These are phyloP conservation scores for Tympanuchus pallidicinctus DNA, from an alignment of 2,113 vertebrate species.

Conservation along the genomic window DNA sequence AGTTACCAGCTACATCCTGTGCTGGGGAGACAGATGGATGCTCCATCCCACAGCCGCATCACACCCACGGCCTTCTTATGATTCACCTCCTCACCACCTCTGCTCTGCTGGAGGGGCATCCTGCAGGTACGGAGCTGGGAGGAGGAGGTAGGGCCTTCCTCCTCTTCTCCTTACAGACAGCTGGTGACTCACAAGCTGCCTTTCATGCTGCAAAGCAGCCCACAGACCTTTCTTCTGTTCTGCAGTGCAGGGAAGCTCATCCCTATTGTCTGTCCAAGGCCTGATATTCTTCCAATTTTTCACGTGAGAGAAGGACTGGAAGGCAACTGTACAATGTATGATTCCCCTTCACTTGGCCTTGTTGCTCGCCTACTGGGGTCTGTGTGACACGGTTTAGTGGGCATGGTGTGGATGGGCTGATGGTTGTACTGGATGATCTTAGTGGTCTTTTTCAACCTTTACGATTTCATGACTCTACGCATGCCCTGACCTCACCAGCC, in stretches of 20 bases:
- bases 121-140: background rate
- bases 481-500: background rate
- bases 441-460: too few species aligned
- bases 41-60: constrained; percentile 37
- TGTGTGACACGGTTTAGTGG: background rate
- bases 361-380: accelerated
- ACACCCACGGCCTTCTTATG: constrained; percentile 34
- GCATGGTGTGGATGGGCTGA: too few species aligned
- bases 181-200: constrained; percentile 25
- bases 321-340: background rate
- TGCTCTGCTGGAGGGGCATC: background rate
- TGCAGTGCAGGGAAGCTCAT: background rate
- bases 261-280: background rate
- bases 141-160: background rate
- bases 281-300: background rate
- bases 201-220: background rate
- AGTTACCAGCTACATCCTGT: background rate
- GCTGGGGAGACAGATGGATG: constrained; percentile 41
- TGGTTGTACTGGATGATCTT: too few species aligned
- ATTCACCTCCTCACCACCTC: constrained; percentile 42
- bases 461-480: too few species aligned
- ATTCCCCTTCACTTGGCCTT: background rate
- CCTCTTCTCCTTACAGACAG: background rate
- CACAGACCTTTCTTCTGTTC: constrained; percentile 1
- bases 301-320: background rate